Evolutionary conservation across 2,888 invertebrate genomes (phyloP).

Genomic region (Geotrupes spiniger): DNA sequence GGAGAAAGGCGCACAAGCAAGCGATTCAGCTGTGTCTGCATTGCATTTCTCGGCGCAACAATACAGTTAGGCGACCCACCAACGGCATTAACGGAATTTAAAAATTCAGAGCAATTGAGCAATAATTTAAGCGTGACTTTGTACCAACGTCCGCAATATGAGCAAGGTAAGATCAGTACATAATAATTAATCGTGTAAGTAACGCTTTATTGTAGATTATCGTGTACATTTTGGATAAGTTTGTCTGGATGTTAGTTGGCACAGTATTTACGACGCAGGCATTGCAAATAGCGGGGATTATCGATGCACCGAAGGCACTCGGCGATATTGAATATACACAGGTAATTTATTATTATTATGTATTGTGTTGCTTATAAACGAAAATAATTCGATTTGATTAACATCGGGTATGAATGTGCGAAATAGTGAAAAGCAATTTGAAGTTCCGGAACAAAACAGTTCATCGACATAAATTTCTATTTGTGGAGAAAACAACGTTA

Average conservation of each 20-base stretch:
- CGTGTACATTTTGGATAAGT: constrained; percentile 44
- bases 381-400: too few species aligned
- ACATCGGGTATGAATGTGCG: too few species aligned
- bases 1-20: constrained; percentile 1
- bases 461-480: too few species aligned
- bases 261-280: constrained; percentile 45
- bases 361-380: too few species aligned
- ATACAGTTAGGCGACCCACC: constrained; percentile 7
- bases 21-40: not conserved
- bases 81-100: not conserved
- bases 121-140: too few species aligned
- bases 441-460: too few species aligned
- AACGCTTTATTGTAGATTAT: constrained; percentile 11
- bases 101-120: not conserved
- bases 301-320: constrained; percentile 41
- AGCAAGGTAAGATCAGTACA: constrained; percentile 12
- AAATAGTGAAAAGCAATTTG: too few species aligned
- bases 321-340: constrained; percentile 39
- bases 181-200: constrained; percentile 5
- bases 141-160: not conserved
- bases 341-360: constrained; percentile 28
- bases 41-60: not conserved
- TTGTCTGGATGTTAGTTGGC: constrained; percentile 46
- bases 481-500: too few species aligned
- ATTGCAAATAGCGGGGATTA: constrained; percentile 46